Percentiles rank a stretch among this genome's conserved stretches.
phyloP scores from a whole-genome alignment of 2,888 invertebrate genomes.

The Neocrepidodera transversa region DNA sequence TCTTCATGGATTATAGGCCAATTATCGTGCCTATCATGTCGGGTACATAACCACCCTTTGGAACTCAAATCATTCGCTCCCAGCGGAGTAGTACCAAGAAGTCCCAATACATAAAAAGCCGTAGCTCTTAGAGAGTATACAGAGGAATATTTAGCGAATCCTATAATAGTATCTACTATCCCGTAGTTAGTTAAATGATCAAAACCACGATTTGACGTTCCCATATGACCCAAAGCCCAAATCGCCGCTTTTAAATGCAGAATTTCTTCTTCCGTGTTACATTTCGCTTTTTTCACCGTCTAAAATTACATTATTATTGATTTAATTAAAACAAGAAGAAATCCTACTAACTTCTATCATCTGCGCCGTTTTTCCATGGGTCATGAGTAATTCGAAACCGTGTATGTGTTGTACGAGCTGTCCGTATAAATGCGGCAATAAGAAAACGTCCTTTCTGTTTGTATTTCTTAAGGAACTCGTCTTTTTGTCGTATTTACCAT shows the following conservation, averaged over 20 bases:
- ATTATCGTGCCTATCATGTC: constrained; percentile 74
- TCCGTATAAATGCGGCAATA: constrained; percentile 84
- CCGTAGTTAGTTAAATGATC: constrained; percentile 69
- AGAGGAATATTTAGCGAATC: constrained; percentile 79
- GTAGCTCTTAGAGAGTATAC: constrained; percentile 91
- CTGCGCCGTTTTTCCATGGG: constrained; percentile 59
- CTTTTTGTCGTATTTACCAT: constrained; percentile 75
- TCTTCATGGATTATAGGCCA: constrained; percentile 79
- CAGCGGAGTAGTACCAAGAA: constrained; percentile 82
- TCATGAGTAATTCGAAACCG: constrained; percentile 65
- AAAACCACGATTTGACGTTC: constrained; percentile 78
- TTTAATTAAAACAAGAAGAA: background rate
- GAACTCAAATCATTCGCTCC: constrained; percentile 82
- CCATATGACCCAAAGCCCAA: constrained; percentile 89
- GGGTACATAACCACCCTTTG: constrained; percentile 77
- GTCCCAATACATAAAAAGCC: constrained; percentile 85
- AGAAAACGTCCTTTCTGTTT: constrained; percentile 61
- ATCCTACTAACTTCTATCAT: constrained; percentile 43
- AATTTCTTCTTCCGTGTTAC: constrained; percentile 72
- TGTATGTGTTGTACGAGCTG: constrained; percentile 76
- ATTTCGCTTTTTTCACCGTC: constrained; percentile 62
- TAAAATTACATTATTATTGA: constrained; percentile 38
- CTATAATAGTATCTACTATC: constrained; percentile 63
- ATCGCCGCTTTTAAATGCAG: constrained; percentile 84
- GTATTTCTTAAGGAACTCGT: constrained; percentile 65